phyloP scores from a whole-genome alignment of 2,888 invertebrate genomes.

The Blastobasis lacticolella region DNA sequence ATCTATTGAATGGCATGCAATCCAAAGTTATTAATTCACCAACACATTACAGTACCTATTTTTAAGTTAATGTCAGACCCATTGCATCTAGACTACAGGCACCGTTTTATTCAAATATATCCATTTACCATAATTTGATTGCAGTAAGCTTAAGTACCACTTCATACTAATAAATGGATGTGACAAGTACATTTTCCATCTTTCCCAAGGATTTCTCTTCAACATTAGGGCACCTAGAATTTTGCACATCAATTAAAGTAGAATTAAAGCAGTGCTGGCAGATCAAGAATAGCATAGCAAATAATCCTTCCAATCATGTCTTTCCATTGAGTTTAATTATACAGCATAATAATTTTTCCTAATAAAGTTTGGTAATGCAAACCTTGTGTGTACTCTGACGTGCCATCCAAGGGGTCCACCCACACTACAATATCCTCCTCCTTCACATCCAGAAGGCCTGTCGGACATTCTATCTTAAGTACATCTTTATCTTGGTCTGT shows the following conservation, averaged over 20 bases:
- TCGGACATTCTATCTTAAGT: slow-evolving; percentile 77
- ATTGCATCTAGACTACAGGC: too few species aligned
- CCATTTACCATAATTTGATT: slow-evolving; percentile 69
- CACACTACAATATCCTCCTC: slow-evolving; percentile 94
- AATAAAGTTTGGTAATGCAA: slow-evolving; percentile 2
- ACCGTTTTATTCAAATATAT: slow-evolving; percentile 17
- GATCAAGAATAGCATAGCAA: too few species aligned
- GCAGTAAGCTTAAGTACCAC: slow-evolving; percentile 72
- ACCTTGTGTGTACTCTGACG: slow-evolving; percentile 97
- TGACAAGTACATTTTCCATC: slow-evolving; percentile 71
- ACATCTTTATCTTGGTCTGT: slow-evolving; percentile 81
- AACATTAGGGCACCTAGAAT: slow-evolving; percentile 74
- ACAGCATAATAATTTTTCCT: too few species aligned
- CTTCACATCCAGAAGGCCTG: slow-evolving; percentile 74
- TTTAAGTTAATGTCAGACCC: too few species aligned
- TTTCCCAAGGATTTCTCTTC: slow-evolving; percentile 71
- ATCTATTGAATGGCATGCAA: too few species aligned
- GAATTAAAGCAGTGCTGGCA: not conserved
- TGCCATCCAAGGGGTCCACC: slow-evolving; percentile 99
- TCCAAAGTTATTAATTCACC: too few species aligned
- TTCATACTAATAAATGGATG: slow-evolving; percentile 72
- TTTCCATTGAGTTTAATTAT: too few species aligned
- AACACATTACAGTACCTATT: too few species aligned
- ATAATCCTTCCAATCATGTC: too few species aligned
- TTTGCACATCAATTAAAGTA: slow-evolving; percentile 20